A percentile compares a stretch with the other conserved stretches of the same genome.
Evolutionary conservation across 2,888 invertebrate genomes (phyloP).

Genomic region (Mamestra brassicae): DNA sequence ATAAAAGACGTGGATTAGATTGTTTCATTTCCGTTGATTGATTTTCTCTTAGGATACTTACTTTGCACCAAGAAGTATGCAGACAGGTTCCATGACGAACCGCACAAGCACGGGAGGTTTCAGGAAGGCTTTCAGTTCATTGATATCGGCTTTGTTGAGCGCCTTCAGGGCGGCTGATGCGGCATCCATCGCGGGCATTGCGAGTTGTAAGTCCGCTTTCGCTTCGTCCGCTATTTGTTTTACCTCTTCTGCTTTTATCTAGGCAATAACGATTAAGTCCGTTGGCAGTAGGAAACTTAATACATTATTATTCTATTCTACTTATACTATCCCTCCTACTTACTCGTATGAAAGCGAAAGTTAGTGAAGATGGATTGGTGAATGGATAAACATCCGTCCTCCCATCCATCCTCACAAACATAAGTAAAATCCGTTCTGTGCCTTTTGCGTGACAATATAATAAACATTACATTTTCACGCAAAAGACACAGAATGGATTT

Average conservation of each 20-base stretch:
- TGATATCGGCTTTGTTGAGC: slow-evolving; percentile 97
- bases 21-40: background rate
- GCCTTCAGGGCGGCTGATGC: slow-evolving; percentile 96
- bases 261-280: background rate
- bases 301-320: background rate
- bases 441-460: no score
- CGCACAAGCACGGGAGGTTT: slow-evolving; percentile 96
- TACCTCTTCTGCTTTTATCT: slow-evolving; percentile 96
- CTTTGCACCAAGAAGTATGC: slow-evolving; percentile 95
- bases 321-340: background rate
- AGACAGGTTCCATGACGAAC: slow-evolving; percentile 98
- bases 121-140: slow-evolving; percentile 96
- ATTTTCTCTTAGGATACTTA: slow-evolving; percentile 79
- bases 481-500: no score
- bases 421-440: no score
- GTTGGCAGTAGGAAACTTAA: background rate
- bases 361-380: no score
- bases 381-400: no score
- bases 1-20: background rate
- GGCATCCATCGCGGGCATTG: slow-evolving; percentile 96
- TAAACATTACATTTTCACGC: no score
- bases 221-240: slow-evolving; percentile 96
- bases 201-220: slow-evolving; percentile 96
- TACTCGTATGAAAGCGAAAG: background rate
- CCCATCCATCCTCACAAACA: no score